A percentile compares a stretch with the other conserved stretches of the same genome.
Conservation (phyloP, 2,113 vertebrate species). For the Sorex fumeus region DNA sequence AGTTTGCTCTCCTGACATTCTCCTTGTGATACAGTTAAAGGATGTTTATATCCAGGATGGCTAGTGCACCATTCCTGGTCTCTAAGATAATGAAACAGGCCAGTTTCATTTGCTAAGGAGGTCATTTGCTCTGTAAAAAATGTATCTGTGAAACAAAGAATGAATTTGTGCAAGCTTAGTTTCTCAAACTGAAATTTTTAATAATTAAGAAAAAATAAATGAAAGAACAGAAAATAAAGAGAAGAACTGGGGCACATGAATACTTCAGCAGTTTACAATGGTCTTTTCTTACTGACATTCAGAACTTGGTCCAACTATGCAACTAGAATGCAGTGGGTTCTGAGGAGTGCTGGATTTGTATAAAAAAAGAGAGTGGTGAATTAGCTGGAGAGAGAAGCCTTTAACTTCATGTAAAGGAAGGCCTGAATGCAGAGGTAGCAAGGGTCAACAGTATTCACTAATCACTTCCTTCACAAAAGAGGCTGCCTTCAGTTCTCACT, state of each 20-base stretch:
- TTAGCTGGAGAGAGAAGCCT: conserved; percentile 72
- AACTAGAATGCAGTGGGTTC: conserved; percentile 37
- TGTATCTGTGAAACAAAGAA: conserved; percentile 65
- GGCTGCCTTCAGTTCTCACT: conserved; percentile 82
- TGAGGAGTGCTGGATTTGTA: conserved; percentile 26
- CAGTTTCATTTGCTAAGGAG: conserved; percentile 23
- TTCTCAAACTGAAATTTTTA: conserved; percentile 79
- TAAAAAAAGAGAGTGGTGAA: conserved; percentile 67
- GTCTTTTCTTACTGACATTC: conserved; percentile 71
- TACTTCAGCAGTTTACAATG: conserved; percentile 66
- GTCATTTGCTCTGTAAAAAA: conserved; percentile 20
- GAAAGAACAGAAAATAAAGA: conserved; percentile 40
- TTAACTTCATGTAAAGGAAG: conserved; percentile 68
- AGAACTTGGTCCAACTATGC: conserved; percentile 35
- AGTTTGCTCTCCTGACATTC: not conserved
- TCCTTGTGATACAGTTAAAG: not conserved
- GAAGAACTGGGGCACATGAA: conserved; percentile 62
- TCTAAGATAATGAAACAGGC: not conserved
- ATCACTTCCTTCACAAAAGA: conserved; percentile 83
- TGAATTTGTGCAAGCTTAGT: conserved; percentile 72
- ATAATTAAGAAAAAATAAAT: conserved; percentile 51
- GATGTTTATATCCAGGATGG: not conserved
- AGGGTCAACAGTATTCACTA: conserved; percentile 82
- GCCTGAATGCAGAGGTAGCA: conserved; percentile 80
- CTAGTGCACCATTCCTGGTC: not conserved